These are phyloP conservation scores for Phainopepla nitens DNA, from an alignment of 2,113 vertebrate genomes.

Conservation along the genomic window DNA sequence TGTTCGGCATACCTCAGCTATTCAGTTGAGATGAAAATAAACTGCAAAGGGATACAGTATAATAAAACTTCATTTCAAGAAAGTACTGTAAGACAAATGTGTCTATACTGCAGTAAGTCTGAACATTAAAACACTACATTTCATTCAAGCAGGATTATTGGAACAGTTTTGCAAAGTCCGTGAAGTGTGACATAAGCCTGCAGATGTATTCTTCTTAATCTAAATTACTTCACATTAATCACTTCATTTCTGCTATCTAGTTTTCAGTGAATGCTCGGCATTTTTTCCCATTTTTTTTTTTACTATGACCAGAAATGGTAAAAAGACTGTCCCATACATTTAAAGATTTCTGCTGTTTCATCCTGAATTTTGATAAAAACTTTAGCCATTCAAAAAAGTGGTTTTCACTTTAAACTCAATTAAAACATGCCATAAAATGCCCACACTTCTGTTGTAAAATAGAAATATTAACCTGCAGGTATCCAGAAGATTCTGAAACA, in stretches of 20 bases:
- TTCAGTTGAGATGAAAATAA: background rate
- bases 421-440: background rate
- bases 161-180: background rate
- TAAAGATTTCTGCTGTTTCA: background rate
- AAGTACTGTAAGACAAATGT: background rate
- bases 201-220: background rate
- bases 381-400: background rate
- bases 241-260: background rate
- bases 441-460: background rate
- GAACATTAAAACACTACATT: background rate
- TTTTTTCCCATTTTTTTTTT: background rate
- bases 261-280: background rate
- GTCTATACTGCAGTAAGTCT: background rate
- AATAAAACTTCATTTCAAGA: background rate
- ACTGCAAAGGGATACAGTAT: background rate
- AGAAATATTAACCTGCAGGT: background rate
- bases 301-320: background rate
- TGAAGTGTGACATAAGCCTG: background rate
- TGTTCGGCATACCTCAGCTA: background rate
- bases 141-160: background rate
- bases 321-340: background rate
- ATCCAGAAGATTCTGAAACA: background rate
- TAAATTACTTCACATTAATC: background rate
- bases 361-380: background rate
- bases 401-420: background rate